Evolutionary conservation across 2,888 invertebrate genomes (phyloP).

Genomic region (Monoplex corrugatus): DNA sequence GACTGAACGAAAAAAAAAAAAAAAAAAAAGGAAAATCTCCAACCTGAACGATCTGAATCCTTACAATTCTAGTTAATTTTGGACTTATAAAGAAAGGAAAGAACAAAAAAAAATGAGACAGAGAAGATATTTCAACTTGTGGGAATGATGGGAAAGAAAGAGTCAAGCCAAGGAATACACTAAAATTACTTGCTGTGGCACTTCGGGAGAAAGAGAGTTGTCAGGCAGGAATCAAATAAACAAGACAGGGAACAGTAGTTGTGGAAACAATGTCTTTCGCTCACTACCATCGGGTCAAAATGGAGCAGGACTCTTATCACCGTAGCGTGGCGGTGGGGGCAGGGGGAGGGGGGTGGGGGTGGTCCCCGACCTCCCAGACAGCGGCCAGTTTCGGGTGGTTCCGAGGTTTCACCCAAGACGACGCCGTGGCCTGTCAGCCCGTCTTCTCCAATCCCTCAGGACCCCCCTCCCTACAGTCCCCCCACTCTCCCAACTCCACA

Average conservation of each 20-base stretch:
- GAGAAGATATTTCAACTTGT: too few species aligned
- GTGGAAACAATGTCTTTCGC: conserved; percentile 40
- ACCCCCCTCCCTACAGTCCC: not conserved
- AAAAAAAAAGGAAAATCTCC: too few species aligned
- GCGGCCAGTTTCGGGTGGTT: conserved; percentile 20
- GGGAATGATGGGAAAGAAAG: too few species aligned
- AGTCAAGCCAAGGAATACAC: too few species aligned
- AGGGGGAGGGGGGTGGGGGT: not conserved
- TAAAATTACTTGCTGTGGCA: too few species aligned
- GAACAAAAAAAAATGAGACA: too few species aligned
- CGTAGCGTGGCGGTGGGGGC: conserved; percentile 27
- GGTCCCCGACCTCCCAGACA: conserved; percentile 33
- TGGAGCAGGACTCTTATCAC: conserved; percentile 45
- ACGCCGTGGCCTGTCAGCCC: not conserved
- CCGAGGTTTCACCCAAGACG: conserved; percentile 13
- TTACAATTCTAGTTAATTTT: too few species aligned
- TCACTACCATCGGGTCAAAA: conserved; percentile 53
- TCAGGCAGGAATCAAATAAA: too few species aligned
- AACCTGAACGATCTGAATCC: too few species aligned
- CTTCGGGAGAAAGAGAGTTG: too few species aligned
- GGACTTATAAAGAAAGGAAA: too few species aligned
- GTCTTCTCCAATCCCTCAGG: not conserved
- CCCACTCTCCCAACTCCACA: not conserved
- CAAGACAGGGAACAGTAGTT: not conserved
- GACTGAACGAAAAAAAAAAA: too few species aligned